Base-by-base conservation (phyloP, 2,888 invertebrate genomes). In the Melipona beecheii region DNA sequence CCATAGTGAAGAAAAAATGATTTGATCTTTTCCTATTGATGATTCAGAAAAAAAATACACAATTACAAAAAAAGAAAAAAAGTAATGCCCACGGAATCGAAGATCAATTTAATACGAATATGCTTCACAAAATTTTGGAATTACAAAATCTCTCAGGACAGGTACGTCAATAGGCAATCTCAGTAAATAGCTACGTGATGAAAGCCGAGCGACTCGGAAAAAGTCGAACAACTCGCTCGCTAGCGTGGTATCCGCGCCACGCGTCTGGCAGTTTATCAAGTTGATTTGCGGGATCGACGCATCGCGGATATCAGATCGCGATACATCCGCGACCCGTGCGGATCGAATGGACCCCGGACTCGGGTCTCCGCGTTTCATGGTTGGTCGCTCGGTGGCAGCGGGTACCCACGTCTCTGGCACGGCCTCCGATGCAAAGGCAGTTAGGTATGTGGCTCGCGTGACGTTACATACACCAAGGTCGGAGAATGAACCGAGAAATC, bases 381-480 rank as follows among this genome's bases (percentile, higher is more conserved):
- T 86, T 86, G 87, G 82, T 81, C 87, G 86, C 81, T 78, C 71
- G 43, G 89, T 81, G 86, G 84, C 64, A 65, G 78, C 75, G 75
- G 65, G 66, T 78, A 81, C 84, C 84, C 43, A 21, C 64, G 19
- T 31, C 21, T 49, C 86, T 83, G 78, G 78, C 78, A 84, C 89
- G 92, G 90, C 92, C 91, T 92, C 91, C 90, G 11, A 91, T 87
- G 19, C 89, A 89, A 91, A 71, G 91, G 91, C 90, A 88, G 91
- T 90, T 90, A 86, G 89, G 89, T 91, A 91, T 91, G 90, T 91
- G 91, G 84, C 89, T 91, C 85, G 90, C 89, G 91, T 93, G 92
- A 93, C 92, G 92, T 92, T 92, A 92, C 89, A 90, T 88, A 91
- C 89, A 27, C 88, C 93, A 93, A 94, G 94, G 93, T 93, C 93